Percentiles rank a stretch among this genome's conserved stretches.
Evolutionary conservation across 2,797 vertebrate genomes (phyloP).

Genomic region (Pseudochaenichthys georgianus): DNA sequence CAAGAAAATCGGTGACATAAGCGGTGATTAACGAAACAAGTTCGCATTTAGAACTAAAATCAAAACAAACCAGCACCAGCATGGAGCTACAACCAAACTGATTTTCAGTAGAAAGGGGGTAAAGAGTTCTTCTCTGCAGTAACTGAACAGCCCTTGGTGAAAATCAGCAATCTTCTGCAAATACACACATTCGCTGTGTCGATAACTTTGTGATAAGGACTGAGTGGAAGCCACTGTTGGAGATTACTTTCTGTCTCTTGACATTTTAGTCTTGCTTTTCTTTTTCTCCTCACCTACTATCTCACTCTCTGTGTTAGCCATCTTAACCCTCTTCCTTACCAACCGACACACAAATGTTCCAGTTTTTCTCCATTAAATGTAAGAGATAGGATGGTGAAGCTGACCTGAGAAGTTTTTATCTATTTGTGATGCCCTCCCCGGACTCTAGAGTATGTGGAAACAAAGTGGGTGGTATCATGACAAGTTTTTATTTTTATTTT

Average conservation of each 20-base stretch:
- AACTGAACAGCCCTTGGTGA: background rate
- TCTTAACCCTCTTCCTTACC: conserved; percentile 16
- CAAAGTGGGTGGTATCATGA: background rate
- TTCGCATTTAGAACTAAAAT: too few species aligned
- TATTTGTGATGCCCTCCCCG: background rate
- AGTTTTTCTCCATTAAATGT: conserved; percentile 13
- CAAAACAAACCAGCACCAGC: too few species aligned
- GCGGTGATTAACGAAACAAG: too few species aligned
- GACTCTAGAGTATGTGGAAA: background rate
- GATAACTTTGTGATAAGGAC: conserved; percentile 16
- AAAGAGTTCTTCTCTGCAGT: conserved; percentile 5
- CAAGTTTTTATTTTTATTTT: background rate
- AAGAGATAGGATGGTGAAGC: background rate
- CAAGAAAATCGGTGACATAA: too few species aligned
- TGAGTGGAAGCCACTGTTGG: conserved; percentile 5
- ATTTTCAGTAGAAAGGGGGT: too few species aligned
- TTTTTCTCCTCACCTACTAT: background rate
- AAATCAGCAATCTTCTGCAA: conserved; percentile 3
- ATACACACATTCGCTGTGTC: conserved; percentile 9
- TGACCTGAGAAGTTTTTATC: conserved; percentile 1
- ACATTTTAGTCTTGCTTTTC: conserved; percentile 11
- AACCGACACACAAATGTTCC: background rate
- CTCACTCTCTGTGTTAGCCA: conserved; percentile 4
- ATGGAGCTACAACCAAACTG: too few species aligned
- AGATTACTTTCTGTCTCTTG: conserved; percentile 13